Percentiles rank a stretch among this genome's conserved stretches.
Evolutionary conservation across 2,113 vertebrate species (phyloP).

Genomic region (Anser cygnoides): DNA sequence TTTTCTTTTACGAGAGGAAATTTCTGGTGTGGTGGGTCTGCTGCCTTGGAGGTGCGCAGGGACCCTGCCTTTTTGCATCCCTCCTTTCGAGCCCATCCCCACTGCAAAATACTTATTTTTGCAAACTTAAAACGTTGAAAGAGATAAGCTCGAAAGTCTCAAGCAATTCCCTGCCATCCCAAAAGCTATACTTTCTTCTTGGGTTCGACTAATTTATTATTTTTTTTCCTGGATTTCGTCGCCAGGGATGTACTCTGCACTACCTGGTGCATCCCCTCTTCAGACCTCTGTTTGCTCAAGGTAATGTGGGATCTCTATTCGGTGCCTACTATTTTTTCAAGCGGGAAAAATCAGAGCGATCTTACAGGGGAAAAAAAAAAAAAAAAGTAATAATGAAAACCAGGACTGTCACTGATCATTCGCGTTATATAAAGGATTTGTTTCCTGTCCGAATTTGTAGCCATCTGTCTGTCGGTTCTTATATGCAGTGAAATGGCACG

Average conservation of each 20-base stretch:
- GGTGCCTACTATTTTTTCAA: background rate
- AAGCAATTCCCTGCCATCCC: background rate
- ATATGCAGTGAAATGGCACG: background rate
- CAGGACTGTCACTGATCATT: background rate
- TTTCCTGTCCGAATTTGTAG: slow-evolving; percentile 44
- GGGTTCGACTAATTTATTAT: background rate
- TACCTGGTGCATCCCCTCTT: slow-evolving; percentile 10
- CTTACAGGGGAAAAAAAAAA: background rate
- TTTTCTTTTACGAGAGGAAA: background rate
- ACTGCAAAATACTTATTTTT: background rate
- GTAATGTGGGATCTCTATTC: background rate
- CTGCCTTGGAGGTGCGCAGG: background rate
- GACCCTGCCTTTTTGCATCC: background rate
- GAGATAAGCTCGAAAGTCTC: background rate
- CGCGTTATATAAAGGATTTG: background rate
- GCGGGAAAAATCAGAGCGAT: background rate
- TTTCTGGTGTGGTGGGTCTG: background rate
- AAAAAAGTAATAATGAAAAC: background rate
- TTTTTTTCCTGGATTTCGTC: background rate
- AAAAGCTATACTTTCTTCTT: background rate
- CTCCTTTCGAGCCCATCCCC: background rate
- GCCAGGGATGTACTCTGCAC: background rate
- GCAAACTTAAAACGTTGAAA: background rate
- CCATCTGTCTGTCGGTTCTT: slow-evolving; percentile 24
- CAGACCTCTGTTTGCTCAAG: background rate